Evolutionary conservation across 1,140 invertebrate species (phyloP), one percentile per base, ranked within the genome.

Genomic region (Eupristina koningsbergeri): DNA sequence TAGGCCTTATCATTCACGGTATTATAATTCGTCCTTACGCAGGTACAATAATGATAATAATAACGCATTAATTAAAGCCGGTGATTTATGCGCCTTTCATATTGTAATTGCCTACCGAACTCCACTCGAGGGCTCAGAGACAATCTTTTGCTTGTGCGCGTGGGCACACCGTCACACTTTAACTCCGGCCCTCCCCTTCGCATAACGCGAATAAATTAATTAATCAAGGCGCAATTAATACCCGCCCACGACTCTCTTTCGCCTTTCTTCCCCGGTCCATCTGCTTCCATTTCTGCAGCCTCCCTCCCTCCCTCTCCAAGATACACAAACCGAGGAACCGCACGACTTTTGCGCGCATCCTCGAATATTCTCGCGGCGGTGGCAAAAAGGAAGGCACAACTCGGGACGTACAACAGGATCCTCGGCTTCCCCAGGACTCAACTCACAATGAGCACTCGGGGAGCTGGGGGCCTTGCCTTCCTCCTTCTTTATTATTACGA

Each of bases 91-190:
- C 86, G 89, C 89, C 89, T 91, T 92, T 91, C 91, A 92, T 91
- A 92, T 92, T 92, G 89, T 91, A 92, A 92, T 91, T 92, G 89
- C 91, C 88, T 88, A 86, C 89, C 89, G 88, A 91, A 91, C 91
- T 90, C 89, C 88, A 89, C 87, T 88, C 87, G 86, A 86, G 85
- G 87, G 82, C 86, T 87, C 86, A 85, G 84, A 86, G 86, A 87
- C 89, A 87, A 89, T 89, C 89, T 89, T 89, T 88, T 85, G 86
- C 87, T 86, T 76, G 64, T 83, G 63, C 81, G 47, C n/a, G 6
- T 79, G 75, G 50, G 67, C 82, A 26, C 79, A 39, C 45, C 64
- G 63, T 17, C 50, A 31, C 26, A 5, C 36, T 5, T 39, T 58
- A 58, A 19, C 69, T 41, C 71, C 13, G n/a, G n/a, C 41, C n/a